Evolutionary conservation across 2,113 vertebrate species (phyloP).

Genomic region (Terrapene triunguis): DNA sequence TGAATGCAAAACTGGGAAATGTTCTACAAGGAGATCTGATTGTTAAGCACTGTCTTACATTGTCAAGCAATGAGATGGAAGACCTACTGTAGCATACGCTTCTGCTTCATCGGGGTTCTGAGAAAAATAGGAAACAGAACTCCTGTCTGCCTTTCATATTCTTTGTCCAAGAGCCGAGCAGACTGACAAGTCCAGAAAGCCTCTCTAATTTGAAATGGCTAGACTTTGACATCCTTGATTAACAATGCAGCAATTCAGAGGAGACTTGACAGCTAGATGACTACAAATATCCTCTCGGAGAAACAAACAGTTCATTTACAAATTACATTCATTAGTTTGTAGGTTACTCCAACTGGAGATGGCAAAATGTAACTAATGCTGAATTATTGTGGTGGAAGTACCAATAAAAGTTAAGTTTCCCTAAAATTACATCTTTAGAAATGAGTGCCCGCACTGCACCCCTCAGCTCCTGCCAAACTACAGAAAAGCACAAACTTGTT

Average conservation of each 20-base stretch:
- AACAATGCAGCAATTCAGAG: slow-evolving; percentile 32
- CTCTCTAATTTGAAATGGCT: slow-evolving; percentile 31
- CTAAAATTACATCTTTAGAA: slow-evolving; percentile 33
- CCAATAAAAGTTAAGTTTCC: slow-evolving; percentile 60
- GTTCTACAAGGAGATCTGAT: not conserved
- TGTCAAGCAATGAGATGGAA: not conserved
- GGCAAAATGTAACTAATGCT: slow-evolving; percentile 59
- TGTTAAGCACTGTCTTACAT: not conserved
- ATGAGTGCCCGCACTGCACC: not conserved
- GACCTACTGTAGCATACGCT: not conserved
- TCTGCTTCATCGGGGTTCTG: not conserved
- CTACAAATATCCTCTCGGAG: not conserved
- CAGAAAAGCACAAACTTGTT: slow-evolving; percentile 2
- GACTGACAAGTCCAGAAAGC: slow-evolving; percentile 26
- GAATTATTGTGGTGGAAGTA: slow-evolving; percentile 33
- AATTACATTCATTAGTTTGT: slow-evolving; percentile 59
- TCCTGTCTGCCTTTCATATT: not conserved
- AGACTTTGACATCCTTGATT: slow-evolving; percentile 50
- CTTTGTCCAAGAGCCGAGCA: slow-evolving; percentile 32
- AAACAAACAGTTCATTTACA: slow-evolving; percentile 69
- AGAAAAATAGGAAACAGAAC: not conserved
- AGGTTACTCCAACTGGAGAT: slow-evolving; percentile 54
- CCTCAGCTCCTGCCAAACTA: not conserved
- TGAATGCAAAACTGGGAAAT: not conserved
- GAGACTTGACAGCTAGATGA: slow-evolving; percentile 30